Evolutionary conservation across 2,113 vertebrate species (phyloP), one percentile per base, ranked within the genome.

Genomic region (Heliornis fulica): DNA sequence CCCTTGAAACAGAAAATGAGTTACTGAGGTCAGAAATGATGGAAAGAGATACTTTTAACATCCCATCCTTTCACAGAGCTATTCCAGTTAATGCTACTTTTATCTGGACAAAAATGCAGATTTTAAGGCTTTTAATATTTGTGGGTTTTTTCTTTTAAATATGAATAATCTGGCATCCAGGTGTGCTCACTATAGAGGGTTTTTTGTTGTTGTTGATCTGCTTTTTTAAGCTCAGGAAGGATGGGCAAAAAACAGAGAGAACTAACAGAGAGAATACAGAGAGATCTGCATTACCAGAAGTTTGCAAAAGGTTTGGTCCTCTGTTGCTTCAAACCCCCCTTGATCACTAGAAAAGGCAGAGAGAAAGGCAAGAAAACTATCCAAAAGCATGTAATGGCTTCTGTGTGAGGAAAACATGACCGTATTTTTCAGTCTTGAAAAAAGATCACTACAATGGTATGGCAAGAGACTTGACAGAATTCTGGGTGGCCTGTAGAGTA

Each of bases 1-100:
- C 29, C 85, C 71, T 92, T 94, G 92, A 90, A 87, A 90, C 20
- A 77, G 45, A 71, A 95, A 85, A 83, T 28, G 48, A 74, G 14
- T 48, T 81, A 32, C 59, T 63, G 66, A 77, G 14, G 13, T 57
- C n/a, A 63, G n/a, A 83, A 63, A 86, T 51, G 32, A n/a, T 23
- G 54, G 43, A 81, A 56, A 56, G 51, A 28, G 7, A 78, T 81
- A 53, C 21, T 74, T n/a, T 90, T 23, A 86, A 29, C 28, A 68
- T 83, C 22, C 68, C 15, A 34, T 83, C 85, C 48, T 72, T 87
- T 45, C 38, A 68, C 15, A 25, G 12, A 71, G 43, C 5, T 54
- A 20, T 81, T 64, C 63, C 43, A 66, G 38, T 6, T 66, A 65
- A 74, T 50, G 21, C 15, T 88, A 26, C 26, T 70, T 90, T 65